Evolutionary conservation across 2,113 vertebrate genomes (phyloP).

Genomic region (Carassius gibelio): DNA sequence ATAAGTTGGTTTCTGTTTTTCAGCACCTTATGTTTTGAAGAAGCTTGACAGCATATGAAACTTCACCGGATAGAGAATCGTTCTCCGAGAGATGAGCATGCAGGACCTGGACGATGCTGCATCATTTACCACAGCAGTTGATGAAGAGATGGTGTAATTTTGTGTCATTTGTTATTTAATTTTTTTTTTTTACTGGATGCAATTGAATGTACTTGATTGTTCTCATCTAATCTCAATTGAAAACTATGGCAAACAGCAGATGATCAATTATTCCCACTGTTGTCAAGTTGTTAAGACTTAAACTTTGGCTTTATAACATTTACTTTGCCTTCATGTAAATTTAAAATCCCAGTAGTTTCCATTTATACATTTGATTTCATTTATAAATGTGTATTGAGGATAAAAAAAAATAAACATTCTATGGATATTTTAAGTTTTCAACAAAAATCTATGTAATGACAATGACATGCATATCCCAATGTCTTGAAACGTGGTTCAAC

Average conservation of each 20-base stretch:
- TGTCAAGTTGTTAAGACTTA: neutral
- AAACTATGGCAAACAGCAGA: neutral
- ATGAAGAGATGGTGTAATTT: neutral
- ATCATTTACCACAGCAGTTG: neutral
- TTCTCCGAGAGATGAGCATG: conserved; percentile 23
- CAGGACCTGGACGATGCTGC: conserved; percentile 20
- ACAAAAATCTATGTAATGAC: neutral
- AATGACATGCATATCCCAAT: neutral
- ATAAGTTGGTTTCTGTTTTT: conserved; percentile 43
- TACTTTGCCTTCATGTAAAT: too few species aligned
- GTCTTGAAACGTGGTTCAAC: neutral
- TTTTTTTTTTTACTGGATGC: conserved; percentile 1
- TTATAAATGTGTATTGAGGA: neutral
- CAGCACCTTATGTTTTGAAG: conserved; percentile 93
- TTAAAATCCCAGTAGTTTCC: neutral
- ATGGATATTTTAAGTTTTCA: neutral
- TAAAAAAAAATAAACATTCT: neutral
- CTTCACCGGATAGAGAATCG: neutral
- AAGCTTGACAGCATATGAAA: conserved; percentile 95
- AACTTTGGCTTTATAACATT: neutral
- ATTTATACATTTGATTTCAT: neutral
- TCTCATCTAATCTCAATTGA: neutral
- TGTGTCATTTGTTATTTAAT: neutral
- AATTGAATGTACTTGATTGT: conserved; percentile 10
- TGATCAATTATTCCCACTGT: neutral